These are phyloP conservation scores for Pachyseris speciosa DNA, from an alignment of 64 coral and sea anemone species.

Conservation along the genomic window DNA sequence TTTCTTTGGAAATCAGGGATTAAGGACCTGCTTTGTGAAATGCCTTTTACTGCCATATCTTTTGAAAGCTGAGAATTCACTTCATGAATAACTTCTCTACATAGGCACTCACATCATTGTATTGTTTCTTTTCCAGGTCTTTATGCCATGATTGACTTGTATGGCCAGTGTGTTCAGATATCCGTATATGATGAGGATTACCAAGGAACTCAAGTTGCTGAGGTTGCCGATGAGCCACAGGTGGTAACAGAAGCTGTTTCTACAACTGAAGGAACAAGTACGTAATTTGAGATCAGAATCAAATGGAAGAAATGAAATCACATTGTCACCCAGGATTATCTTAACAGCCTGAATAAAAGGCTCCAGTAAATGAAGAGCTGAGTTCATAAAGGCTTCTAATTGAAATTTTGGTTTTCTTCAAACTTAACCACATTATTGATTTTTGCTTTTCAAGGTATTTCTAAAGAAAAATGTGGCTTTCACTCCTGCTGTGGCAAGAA, in stretches of 20 bases:
- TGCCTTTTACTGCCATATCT: too few relatives aligned
- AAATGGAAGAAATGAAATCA: too few relatives aligned
- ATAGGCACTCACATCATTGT: not conserved
- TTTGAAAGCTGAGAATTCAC: too few relatives aligned
- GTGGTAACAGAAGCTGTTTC: not conserved
- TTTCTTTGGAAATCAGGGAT: too few relatives aligned
- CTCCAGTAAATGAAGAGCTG: too few relatives aligned
- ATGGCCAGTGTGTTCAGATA: constrained; percentile 95
- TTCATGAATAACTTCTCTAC: not conserved
- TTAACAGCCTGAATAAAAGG: too few relatives aligned
- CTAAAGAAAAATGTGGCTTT: constrained; percentile 69
- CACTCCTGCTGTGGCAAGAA: constrained; percentile 92
- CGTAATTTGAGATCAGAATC: too few relatives aligned
- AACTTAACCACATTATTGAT: not conserved
- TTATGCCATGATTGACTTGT: constrained; percentile 94
- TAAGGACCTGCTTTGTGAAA: too few relatives aligned
- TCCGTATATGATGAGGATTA: constrained; percentile 81
- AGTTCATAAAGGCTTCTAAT: not conserved
- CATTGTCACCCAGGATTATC: too few relatives aligned
- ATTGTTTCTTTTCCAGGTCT: constrained; percentile 42
- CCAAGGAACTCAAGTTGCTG: constrained; percentile 23
- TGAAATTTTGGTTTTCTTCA: not conserved
- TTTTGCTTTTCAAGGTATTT: constrained; percentile 39
- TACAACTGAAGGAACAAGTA: not conserved
- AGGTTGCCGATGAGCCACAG: constrained; percentile 22